These are phyloP conservation scores for Bolborhynchus lineola DNA, from an alignment of 2,113 vertebrate species.

Conservation along the genomic window DNA sequence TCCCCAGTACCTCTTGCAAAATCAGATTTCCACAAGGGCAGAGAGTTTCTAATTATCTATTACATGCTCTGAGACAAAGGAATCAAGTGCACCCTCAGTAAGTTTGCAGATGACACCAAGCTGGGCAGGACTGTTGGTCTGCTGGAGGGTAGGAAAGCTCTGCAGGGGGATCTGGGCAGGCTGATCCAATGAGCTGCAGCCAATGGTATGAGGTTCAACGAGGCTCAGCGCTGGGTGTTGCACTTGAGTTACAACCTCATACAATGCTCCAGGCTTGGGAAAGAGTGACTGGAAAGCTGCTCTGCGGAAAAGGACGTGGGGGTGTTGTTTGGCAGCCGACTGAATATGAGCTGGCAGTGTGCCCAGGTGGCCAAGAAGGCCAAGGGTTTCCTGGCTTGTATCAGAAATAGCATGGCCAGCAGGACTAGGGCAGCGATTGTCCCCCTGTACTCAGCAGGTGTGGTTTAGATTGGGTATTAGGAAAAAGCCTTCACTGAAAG, in stretches of 20 bases:
- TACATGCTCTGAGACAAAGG: neutral
- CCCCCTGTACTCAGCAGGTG: neutral
- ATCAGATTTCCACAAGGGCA: neutral
- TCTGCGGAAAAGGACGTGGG: neutral
- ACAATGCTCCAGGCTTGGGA: neutral
- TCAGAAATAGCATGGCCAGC: neutral
- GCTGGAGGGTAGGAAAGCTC: neutral
- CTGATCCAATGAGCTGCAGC: neutral
- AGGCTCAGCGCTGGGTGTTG: neutral
- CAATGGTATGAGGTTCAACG: neutral
- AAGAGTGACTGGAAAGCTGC: neutral
- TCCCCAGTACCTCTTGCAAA: neutral
- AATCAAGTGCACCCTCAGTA: neutral
- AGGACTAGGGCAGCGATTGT: neutral
- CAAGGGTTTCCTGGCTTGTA: neutral
- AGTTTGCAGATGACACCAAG: neutral
- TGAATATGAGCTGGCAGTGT: neutral
- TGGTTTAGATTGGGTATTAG: neutral
- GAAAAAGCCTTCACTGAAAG: neutral
- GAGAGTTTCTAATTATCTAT: neutral
- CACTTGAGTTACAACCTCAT: neutral
- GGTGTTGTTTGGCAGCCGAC: neutral
- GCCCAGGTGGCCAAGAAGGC: neutral
- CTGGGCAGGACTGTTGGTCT: neutral
- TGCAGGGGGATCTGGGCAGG: neutral